Percentiles rank a stretch among this genome's conserved stretches.
phyloP scores from a whole-genome alignment of 2,797 vertebrate genomes.

The Poeciliopsis paucimaculata region DNA sequence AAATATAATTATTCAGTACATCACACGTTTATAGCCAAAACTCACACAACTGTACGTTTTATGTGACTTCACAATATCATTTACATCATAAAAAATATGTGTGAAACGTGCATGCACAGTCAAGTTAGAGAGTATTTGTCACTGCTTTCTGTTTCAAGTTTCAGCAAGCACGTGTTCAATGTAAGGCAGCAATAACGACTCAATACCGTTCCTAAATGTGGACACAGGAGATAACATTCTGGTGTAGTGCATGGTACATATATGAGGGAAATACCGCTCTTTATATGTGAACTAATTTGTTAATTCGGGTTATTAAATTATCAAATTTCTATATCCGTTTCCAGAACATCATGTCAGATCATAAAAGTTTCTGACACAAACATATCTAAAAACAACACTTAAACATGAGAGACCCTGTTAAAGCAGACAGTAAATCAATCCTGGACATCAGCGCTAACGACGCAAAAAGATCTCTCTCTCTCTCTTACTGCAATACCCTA shows the following conservation, averaged over 20 bases:
- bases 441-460: conserved; percentile 31
- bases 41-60: not conserved
- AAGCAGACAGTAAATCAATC: conserved; percentile 63
- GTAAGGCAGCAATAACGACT: conserved; percentile 59
- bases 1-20: not conserved
- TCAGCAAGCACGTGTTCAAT: conserved; percentile 74
- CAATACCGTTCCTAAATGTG: conserved; percentile 29
- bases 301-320: conserved; percentile 9
- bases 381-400: conserved; percentile 32
- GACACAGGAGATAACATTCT: conserved; percentile 33
- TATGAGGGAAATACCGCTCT: conserved; percentile 3
- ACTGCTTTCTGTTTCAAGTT: conserved; percentile 80
- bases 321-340: not conserved
- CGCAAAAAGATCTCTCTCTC: conserved; percentile 30
- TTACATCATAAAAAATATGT: not conserved
- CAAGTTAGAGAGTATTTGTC: conserved; percentile 68
- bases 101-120: conserved; percentile 53
- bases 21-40: not conserved
- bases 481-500: conserved; percentile 57
- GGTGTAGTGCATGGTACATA: not conserved
- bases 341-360: conserved; percentile 11
- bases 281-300: conserved; percentile 9
- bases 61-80: not conserved
- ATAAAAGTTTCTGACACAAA: conserved; percentile 31
- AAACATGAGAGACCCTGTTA: conserved; percentile 33